Conservation (phyloP, 2,888 invertebrate genomes). For the Biston stratarius region DNA sequence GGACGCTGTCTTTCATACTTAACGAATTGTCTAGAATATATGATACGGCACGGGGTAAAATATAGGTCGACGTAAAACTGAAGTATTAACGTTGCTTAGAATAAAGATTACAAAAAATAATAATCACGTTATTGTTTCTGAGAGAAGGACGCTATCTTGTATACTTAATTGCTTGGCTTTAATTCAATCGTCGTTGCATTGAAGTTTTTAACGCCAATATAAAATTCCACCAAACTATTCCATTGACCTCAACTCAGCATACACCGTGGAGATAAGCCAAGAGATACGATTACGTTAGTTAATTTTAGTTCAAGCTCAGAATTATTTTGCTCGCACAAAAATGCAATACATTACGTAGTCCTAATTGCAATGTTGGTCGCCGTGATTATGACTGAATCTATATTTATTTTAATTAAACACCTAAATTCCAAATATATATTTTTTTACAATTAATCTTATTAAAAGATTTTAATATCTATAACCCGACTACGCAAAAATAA, state of each 20-base stretch:
- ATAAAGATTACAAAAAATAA: too few species aligned
- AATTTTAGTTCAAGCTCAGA: slow-evolving; percentile 61
- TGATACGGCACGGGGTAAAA: too few species aligned
- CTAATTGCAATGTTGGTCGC: neutral
- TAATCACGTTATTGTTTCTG: too few species aligned
- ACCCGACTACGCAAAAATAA: too few species aligned
- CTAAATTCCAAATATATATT: neutral
- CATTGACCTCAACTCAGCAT: slow-evolving; percentile 66
- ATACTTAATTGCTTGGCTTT: neutral
- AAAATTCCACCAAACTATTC: slow-evolving; percentile 52
- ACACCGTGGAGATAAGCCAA: slow-evolving; percentile 72
- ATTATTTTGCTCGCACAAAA: slow-evolving; percentile 50
- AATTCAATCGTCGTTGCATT: slow-evolving; percentile 1
- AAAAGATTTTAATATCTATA: too few species aligned
- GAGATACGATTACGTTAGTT: slow-evolving; percentile 52
- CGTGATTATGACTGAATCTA: neutral
- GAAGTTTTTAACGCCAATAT: slow-evolving; percentile 23
- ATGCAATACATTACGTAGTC: slow-evolving; percentile 25
- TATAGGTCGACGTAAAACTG: too few species aligned
- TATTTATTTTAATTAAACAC: neutral
- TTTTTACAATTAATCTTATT: too few species aligned
- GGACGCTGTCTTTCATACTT: too few species aligned
- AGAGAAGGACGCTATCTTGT: too few species aligned
- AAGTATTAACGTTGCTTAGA: too few species aligned
- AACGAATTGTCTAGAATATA: too few species aligned